Base-by-base conservation (phyloP, 2,113 vertebrate genomes). In the Muntiacus muntjak region DNA sequence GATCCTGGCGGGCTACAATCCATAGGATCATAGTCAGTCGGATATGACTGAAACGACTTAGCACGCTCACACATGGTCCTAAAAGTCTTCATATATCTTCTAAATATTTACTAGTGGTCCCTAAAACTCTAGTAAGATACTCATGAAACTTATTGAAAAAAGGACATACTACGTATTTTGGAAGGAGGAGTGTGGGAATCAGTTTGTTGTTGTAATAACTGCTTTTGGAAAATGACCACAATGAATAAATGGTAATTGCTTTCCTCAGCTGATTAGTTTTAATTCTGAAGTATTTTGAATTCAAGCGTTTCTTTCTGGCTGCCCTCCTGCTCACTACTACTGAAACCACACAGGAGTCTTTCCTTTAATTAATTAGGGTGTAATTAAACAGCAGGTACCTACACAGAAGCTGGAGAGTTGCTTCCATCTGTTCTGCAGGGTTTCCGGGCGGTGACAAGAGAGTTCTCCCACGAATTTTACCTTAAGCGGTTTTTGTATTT, bases 331-430 rank as follows among this genome's bases (percentile, higher is more conserved):
- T 95, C 43, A 28, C 84, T 67, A 82, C 81, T 52, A 94, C 78
- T 82, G 97, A 98, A 98, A 94, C 86, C 96, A 98, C 92, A 93
- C 57, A 71, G 62, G 82, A 91, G 85, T 82, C 81, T 91, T 97
- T 97, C 92, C 62, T 97, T 93, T 97, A 97, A 98, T 98, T 98
- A 98, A 98, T 98, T 98, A 98, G 79, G 33, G 78, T 95, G n/a
- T 96, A 98, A 98, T 98, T 98, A 95, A 96, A 97, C 89, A 95
- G 96, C 96, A 92, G 93, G 97, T 96, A 96, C 92, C 93, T 93
- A 92, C 79, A 94, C 96, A 96, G 94, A 98, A 97, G 21, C 97
- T 81, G 47, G 83, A 97, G 97, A 97, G 54, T 89, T 15, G 58
- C 71, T 96, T 95, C 96, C n/a, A 97, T 97, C 91, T 94, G 97